Conservation (phyloP, 2,113 vertebrate genomes). For the Oncorhynchus kisutch region DNA sequence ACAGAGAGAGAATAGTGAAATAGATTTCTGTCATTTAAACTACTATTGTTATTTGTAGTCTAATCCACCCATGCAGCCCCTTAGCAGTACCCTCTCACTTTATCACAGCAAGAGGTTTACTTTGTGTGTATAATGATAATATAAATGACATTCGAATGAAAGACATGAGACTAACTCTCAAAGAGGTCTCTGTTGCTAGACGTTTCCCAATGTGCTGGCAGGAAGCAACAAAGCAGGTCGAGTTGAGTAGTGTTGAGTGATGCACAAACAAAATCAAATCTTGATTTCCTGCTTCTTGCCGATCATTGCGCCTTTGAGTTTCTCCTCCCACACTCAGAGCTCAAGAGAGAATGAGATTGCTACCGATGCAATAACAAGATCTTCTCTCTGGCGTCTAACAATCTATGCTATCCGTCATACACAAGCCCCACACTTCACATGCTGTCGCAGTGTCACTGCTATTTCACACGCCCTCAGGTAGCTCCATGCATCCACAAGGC, state of each 20-base stretch:
- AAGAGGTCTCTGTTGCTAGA: background rate
- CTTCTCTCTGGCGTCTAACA: background rate
- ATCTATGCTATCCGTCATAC: background rate
- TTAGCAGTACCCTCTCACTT: no score
- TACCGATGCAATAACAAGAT: background rate
- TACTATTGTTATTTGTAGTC: background rate
- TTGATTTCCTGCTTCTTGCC: background rate
- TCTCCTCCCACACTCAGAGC: background rate
- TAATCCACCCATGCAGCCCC: background rate
- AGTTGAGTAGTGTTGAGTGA: background rate
- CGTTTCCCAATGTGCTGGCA: background rate
- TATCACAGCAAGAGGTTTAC: no score
- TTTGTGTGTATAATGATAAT: no score
- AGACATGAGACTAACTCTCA: background rate
- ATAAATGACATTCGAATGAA: background rate
- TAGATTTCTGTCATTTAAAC: background rate
- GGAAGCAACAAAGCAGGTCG: background rate
- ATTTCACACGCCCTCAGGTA: background rate
- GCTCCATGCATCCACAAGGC: background rate
- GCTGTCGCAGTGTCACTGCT: background rate
- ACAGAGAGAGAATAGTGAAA: background rate
- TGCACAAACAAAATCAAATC: background rate
- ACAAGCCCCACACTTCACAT: background rate
- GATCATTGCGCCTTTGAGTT: background rate
- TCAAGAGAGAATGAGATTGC: background rate